phyloP scores from a whole-genome alignment of 1,140 invertebrate genomes.

The Lepidurus arcticus region DNA sequence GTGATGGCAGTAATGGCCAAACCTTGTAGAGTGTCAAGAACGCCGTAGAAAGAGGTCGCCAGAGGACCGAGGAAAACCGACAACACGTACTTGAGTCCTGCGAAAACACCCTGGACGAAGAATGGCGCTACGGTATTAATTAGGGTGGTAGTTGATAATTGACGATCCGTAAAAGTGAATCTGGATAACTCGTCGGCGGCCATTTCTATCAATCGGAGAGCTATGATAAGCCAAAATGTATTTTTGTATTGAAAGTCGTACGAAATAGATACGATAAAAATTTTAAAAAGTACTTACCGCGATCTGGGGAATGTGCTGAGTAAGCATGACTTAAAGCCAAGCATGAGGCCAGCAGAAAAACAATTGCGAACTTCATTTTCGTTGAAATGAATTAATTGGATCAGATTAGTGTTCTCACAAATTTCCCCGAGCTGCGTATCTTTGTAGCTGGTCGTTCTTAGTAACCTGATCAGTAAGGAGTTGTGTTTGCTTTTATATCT shows the following conservation, averaged over 20 bases:
- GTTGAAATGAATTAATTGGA: background rate
- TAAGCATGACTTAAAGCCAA: background rate
- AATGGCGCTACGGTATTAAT: background rate
- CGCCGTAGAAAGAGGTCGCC: background rate
- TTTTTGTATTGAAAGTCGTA: too few relatives aligned
- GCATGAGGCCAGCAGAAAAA: background rate
- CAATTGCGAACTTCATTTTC: background rate
- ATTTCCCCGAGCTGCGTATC: too few relatives aligned
- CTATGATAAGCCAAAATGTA: background rate
- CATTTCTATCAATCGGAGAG: background rate
- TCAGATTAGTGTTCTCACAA: too few relatives aligned
- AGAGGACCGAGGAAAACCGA: background rate
- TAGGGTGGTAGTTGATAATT: background rate
- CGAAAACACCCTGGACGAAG: background rate
- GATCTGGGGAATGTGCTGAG: background rate
- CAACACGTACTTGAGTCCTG: background rate
- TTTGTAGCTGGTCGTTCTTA: too few relatives aligned
- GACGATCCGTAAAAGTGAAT: background rate
- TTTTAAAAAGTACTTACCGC: background rate
- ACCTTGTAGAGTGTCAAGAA: conserved; percentile 1
- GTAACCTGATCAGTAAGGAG: too few relatives aligned
- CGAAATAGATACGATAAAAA: background rate
- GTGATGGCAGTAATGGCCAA: background rate
- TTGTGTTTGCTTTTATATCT: too few relatives aligned
- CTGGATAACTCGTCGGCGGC: background rate